Conservation (phyloP, 1,140 invertebrate species). For the Drosophila leontia region DNA sequence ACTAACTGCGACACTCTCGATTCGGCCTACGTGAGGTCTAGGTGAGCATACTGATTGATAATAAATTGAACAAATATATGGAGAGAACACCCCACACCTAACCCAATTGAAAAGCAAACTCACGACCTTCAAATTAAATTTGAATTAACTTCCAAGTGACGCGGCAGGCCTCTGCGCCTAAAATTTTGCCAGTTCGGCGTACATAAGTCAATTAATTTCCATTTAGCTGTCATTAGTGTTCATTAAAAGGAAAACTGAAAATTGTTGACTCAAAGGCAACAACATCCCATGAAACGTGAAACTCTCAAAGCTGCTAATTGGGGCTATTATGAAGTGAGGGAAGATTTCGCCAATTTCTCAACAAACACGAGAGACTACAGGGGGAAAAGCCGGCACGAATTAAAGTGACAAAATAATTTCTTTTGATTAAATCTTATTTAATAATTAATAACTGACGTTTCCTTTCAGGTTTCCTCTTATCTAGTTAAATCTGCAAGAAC, state of each 20-base stretch:
- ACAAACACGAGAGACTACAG: slow-evolving; percentile 1
- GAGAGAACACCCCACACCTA: slow-evolving; percentile 8
- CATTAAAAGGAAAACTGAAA: slow-evolving; percentile 46
- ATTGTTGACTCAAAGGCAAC: slow-evolving; percentile 20
- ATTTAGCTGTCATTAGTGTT: slow-evolving; percentile 67
- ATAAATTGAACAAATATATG: slow-evolving; percentile 48
- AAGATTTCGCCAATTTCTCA: slow-evolving; percentile 13
- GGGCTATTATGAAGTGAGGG: slow-evolving; percentile 18
- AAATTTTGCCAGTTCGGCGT: slow-evolving; percentile 26
- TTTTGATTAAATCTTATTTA: slow-evolving; percentile 4
- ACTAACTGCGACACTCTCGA: slow-evolving; percentile 21
- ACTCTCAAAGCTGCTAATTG: slow-evolving; percentile 44
- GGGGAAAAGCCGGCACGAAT: slow-evolving; percentile 9
- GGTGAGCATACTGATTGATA: slow-evolving; percentile 52
- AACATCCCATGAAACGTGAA: slow-evolving; percentile 19
- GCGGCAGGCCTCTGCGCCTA: slow-evolving; percentile 1
- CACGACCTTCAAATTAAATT: slow-evolving; percentile 51
- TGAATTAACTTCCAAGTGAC: slow-evolving; percentile 47
- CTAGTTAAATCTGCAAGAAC: slow-evolving; percentile 6
- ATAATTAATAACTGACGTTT: slow-evolving; percentile 5
- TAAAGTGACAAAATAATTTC: slow-evolving; percentile 14
- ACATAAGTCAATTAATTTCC: slow-evolving; percentile 62
- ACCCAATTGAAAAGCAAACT: slow-evolving; percentile 30
- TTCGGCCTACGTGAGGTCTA: slow-evolving; percentile 25
- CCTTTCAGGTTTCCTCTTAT: not conserved